Base-by-base conservation (phyloP, 2,797 vertebrate genomes). In the Triplophysa yarkandensis region DNA sequence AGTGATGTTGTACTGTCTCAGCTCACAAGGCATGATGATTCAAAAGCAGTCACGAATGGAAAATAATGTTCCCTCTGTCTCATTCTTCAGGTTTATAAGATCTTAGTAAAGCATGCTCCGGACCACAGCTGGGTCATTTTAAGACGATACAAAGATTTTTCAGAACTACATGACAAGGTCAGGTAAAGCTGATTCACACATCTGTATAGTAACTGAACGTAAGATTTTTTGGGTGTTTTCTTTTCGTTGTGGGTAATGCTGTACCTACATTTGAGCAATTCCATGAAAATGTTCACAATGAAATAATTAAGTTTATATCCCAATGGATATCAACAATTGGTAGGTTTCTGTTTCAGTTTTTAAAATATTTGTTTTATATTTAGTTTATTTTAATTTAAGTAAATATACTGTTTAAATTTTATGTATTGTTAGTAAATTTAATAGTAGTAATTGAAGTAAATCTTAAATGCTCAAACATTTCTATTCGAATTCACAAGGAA, bases 101-200 rank as follows among this genome's bases (percentile, higher is more conserved):
- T 93, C 77, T 88, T 88, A 84, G 92, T 90, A 39, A 89, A 69
- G 70, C 87, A 85, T 81, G 89, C 67, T 71, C 83, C 84, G 3
- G 89, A 83, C 3, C 90, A 90, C 79, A 92, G 84, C 83, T 93
- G 87, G 88, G 89, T 92, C 52, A 85, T 93, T 62, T 93, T 92
- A 57, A 80, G 87, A 71, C 84, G 89, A 71, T 94, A 88, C 84
- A 79, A 85, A 28, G 91, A 89, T 85, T 92, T 88, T 86, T 92
- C 87, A 78, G 81, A 82, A 64, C 87, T 88, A 69, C 91, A 92
- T n/a, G 88, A 91, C 81, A 87, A 91, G 92, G 87, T 89, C 23
- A 43, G 81, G 25, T 61, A 54, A 66, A 60, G 17, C 50, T 74
- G 73, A 41, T 23, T 27, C 21, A 68, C 23, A n/a, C 85, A 85